Evolutionary conservation across 1,140 invertebrate species (phyloP).

Genomic region (Drosophila kohkoa): DNA sequence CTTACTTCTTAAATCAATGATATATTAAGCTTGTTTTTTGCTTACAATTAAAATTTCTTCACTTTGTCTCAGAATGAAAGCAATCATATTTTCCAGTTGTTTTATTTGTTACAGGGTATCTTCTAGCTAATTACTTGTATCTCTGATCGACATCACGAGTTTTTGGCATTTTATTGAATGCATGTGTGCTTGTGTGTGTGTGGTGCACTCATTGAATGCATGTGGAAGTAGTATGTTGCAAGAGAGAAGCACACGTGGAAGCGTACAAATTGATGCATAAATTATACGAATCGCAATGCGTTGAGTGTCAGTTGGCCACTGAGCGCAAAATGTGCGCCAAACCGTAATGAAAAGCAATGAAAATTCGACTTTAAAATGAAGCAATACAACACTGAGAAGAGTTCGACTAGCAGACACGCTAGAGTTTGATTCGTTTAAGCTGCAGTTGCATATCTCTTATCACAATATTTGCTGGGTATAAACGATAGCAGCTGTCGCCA

Average conservation of each 20-base stretch:
- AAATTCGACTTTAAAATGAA: slow-evolving; percentile 35
- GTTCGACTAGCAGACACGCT: neutral
- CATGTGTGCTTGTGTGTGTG: neutral
- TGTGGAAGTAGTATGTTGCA: neutral
- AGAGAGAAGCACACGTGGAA: slow-evolving; percentile 22
- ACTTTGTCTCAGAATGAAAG: too few relatives aligned
- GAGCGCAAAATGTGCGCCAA: slow-evolving; percentile 62
- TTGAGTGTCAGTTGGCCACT: slow-evolving; percentile 73
- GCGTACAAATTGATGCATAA: slow-evolving; percentile 72
- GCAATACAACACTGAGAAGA: slow-evolving; percentile 1
- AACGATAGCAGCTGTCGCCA: slow-evolving; percentile 28
- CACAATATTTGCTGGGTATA: neutral
- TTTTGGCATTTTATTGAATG: slow-evolving; percentile 62
- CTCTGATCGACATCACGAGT: neutral
- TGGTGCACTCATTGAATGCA: slow-evolving; percentile 4
- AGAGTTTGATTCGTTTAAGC: neutral
- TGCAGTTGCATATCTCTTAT: neutral
- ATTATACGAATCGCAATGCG: slow-evolving; percentile 75
- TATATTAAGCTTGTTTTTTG: too few relatives aligned
- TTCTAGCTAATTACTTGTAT: slow-evolving; percentile 7
- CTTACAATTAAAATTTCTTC: too few relatives aligned
- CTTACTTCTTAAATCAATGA: too few relatives aligned
- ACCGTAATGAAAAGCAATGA: slow-evolving; percentile 64
- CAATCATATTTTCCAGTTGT: too few relatives aligned
- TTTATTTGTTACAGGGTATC: slow-evolving; percentile 10